Conservation (phyloP, 2,113 vertebrate genomes). For the Antechinus flavipes region DNA sequence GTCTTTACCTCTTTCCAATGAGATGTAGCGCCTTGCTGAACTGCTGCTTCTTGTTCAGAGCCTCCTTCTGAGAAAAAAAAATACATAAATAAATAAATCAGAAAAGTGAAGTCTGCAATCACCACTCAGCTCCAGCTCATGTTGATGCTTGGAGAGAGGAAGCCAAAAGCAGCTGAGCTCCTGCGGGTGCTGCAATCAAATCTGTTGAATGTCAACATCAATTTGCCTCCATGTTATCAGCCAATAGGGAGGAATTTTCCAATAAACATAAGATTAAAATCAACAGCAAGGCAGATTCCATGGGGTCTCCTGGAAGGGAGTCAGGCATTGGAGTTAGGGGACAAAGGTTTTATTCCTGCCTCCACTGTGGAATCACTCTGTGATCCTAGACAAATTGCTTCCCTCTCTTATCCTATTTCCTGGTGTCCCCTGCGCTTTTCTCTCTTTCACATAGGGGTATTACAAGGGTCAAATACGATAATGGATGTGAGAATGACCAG, state of each 20-base stretch:
- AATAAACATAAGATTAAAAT: background rate
- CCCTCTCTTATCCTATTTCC: background rate
- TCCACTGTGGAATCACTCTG: background rate
- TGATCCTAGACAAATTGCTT: background rate
- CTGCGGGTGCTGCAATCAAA: background rate
- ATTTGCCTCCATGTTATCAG: background rate
- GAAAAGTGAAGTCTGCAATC: background rate
- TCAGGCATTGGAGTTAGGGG: background rate
- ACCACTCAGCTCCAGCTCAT: background rate
- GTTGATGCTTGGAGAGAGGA: accelerated
- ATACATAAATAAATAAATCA: background rate
- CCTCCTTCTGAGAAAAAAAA: background rate
- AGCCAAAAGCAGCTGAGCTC: background rate
- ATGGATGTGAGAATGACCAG: background rate
- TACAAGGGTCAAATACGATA: background rate
- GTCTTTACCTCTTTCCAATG: background rate
- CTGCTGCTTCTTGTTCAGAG: background rate
- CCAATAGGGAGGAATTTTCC: background rate
- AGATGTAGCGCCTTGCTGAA: too few relatives aligned
- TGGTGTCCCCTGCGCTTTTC: background rate
- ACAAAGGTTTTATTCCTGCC: background rate
- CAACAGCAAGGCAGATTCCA: background rate
- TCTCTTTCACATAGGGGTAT: background rate
- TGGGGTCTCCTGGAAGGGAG: background rate
- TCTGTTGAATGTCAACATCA: background rate